Percentiles rank a stretch among this genome's conserved stretches.
Evolutionary conservation across 2,797 vertebrate genomes (phyloP).

Genomic region (Lophotriccus pileatus): DNA sequence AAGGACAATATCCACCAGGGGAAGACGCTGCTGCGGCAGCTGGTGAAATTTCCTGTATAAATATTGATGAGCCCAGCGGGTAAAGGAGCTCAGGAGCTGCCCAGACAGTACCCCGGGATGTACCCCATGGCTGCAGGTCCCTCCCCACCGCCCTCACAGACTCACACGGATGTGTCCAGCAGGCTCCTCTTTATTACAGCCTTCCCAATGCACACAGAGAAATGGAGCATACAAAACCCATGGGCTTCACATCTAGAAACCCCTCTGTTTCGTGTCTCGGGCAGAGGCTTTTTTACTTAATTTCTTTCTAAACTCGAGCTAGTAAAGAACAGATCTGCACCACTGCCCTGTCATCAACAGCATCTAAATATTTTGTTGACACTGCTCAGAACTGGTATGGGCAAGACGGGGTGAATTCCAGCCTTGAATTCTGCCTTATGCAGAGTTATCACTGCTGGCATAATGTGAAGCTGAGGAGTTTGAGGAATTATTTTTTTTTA

Average conservation of each 20-base stretch:
- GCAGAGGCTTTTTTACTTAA: background rate
- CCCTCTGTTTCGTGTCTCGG: background rate
- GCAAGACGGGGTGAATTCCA: background rate
- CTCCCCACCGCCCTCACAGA: fast-evolving
- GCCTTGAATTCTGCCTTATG: background rate
- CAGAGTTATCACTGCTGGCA: background rate
- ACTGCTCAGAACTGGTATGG: fast-evolving
- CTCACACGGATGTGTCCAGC: background rate
- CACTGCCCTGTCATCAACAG: background rate
- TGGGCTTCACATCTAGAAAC: background rate
- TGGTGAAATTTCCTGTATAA: background rate
- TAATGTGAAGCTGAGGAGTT: background rate
- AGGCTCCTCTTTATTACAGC: background rate
- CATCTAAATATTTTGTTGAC: background rate
- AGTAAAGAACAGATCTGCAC: background rate
- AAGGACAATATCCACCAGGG: background rate
- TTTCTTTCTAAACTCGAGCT: background rate
- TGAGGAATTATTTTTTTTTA: background rate
- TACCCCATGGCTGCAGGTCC: fast-evolving
- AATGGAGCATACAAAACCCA: fast-evolving
- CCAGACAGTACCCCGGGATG: fast-evolving
- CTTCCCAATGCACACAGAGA: background rate
- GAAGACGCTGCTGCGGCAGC: background rate
- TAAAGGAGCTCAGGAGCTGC: background rate
- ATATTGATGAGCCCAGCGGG: background rate